These are phyloP conservation scores for Poeciliopsis retropinna DNA, from an alignment of 2,113 vertebrate genomes.

Conservation along the genomic window DNA sequence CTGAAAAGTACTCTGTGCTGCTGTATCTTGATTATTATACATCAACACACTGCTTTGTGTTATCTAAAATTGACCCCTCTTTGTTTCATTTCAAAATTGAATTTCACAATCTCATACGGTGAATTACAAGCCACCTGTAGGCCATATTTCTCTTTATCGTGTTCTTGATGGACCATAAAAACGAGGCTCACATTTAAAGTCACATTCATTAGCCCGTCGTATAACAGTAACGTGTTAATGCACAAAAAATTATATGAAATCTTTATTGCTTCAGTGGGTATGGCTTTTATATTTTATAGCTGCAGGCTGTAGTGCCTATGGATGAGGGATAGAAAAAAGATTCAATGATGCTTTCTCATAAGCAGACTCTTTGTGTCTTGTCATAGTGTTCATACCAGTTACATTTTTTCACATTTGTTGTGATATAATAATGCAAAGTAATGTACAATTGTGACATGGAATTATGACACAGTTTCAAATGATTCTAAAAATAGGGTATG, in stretches of 20 bases:
- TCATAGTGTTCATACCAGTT: too few species aligned
- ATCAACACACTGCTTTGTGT: neutral
- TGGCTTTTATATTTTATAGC: constrained; percentile 3
- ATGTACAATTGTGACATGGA: too few species aligned
- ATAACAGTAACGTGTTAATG: constrained; percentile 37
- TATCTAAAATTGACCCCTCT: constrained; percentile 1
- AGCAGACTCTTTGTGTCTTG: constrained; percentile 4
- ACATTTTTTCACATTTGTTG: neutral
- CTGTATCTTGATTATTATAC: neutral
- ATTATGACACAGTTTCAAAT: too few species aligned
- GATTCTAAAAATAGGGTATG: too few species aligned
- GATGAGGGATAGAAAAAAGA: constrained; percentile 4
- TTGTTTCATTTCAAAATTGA: constrained; percentile 20
- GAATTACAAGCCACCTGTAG: constrained; percentile 8
- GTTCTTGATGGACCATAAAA: constrained; percentile 26
- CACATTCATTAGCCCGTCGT: constrained; percentile 2
- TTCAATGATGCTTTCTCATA: constrained; percentile 28
- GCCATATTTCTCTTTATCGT: constrained; percentile 7
- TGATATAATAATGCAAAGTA: too few species aligned
- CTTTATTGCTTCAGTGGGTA: constrained; percentile 4
- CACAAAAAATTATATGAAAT: constrained; percentile 29
- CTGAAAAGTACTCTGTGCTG: neutral
- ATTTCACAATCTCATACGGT: constrained; percentile 4
- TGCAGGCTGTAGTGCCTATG: constrained; percentile 11
- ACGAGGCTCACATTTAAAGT: constrained; percentile 25